Evolutionary conservation across 53 echinoderm and acorn worm genomes (phyloP).

Genomic region (Stichopus horrens): DNA sequence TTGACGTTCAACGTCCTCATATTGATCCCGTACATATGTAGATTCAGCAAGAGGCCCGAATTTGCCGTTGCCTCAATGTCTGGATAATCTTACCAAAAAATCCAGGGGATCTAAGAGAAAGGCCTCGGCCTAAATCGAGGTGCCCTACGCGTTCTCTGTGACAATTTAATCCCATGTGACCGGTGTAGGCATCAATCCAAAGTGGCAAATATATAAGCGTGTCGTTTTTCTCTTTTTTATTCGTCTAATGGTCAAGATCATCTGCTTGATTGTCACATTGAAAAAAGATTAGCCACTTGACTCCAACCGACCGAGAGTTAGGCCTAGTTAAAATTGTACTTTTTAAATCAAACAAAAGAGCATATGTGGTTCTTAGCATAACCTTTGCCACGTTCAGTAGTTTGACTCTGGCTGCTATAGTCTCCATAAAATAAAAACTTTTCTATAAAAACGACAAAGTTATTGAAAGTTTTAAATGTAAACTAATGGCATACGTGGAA

Average conservation of each 20-base stretch:
- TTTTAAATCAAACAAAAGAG: too few species aligned
- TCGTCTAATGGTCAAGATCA: not conserved
- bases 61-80: not conserved
- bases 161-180: not conserved
- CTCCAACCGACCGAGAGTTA: too few species aligned
- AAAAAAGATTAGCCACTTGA: too few species aligned
- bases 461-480: too few species aligned
- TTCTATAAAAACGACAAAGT: too few species aligned
- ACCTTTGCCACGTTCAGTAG: too few species aligned
- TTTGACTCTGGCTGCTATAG: too few species aligned
- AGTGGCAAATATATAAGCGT: not conserved
- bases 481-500: too few species aligned
- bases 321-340: too few species aligned
- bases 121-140: constrained; percentile 14
- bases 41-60: not conserved
- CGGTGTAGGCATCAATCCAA: not conserved
- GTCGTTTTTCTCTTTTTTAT: not conserved
- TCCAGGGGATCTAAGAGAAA: not conserved
- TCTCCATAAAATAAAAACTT: too few species aligned
- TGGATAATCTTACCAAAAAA: constrained; percentile 14
- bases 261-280: not conserved
- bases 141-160: not conserved
- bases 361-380: too few species aligned
- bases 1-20: not conserved
- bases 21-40: too few species aligned